Evolutionary conservation across 2,113 vertebrate genomes (phyloP), one percentile per base, ranked within the genome.

Genomic region (Motacilla alba): DNA sequence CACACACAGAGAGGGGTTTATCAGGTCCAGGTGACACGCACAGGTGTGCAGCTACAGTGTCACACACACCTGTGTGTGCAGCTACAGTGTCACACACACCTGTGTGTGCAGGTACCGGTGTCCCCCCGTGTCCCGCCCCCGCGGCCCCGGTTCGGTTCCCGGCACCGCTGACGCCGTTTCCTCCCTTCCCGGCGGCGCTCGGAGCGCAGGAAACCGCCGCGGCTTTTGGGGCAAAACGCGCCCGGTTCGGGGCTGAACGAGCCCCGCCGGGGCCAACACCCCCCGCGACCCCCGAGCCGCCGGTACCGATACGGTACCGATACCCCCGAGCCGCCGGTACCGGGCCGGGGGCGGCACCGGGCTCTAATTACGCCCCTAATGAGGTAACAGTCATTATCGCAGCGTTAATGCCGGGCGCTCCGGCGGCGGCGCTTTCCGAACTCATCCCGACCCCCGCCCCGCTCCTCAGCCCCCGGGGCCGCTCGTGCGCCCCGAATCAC

Each of bases 401-500:
- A 20, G 6, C 23, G 6, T 6, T 7, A 7, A 39, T 46, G 28
- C 12, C 20, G 73, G 46, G 73, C 46, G 33, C 44, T 43, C 9
- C 39, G 26, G 49, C 50, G 47, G 60, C 37, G 30, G 20, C 41
- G 8, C 60, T 52, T 62, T 19, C 39, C 39, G 3, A 53, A 46
- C 23, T 77, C 39, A 10, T 15, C 64, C 33, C 63, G 7, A 13
- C 23, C n/a, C 33, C 15, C 56, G 56, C 15, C n/a, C 7, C 33
- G 56, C 56, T 58, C n/a, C 56, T 24, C 56, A 11, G 9, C 14
- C 33, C n/a, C 56, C 28, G 41, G n/a, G 69, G 28, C 27, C 18
- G 27, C 5, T 13, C 10, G 11, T 11, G 22, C 15, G 10, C 23
- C 56, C n/a, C 56, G 2, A 0, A 17, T 35, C 15, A 11, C n/a